Percentiles rank a stretch among this genome's conserved stretches.
Evolutionary conservation across 2,888 invertebrate species (phyloP).

Genomic region (Cheilosia grossa): DNA sequence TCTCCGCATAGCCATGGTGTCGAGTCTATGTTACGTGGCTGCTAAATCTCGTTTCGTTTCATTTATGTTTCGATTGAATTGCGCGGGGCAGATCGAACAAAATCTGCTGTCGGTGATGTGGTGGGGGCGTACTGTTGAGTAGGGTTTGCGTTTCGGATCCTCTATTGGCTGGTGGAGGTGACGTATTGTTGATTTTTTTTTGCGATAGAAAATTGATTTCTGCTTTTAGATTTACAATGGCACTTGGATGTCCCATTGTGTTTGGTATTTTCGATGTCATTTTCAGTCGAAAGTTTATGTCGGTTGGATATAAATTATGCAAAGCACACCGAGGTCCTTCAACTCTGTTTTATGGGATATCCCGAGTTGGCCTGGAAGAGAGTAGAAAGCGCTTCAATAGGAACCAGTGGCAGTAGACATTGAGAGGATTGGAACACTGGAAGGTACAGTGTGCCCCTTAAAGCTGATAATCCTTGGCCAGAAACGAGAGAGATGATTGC

Average conservation of each 20-base stretch:
- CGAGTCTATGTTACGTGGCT: slow-evolving; percentile 49
- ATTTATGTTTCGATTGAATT: slow-evolving; percentile 60
- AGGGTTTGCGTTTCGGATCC: slow-evolving; percentile 11
- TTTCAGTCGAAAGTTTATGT: slow-evolving; percentile 41
- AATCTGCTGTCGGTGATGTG: slow-evolving; percentile 40
- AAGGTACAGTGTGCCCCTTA: neutral
- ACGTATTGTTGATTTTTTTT: slow-evolving; percentile 12
- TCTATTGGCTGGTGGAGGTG: neutral
- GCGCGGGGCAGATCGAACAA: slow-evolving; percentile 51
- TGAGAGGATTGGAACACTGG: slow-evolving; percentile 8
- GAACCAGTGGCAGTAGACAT: neutral
- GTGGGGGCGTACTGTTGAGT: slow-evolving; percentile 13
- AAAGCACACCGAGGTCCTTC: slow-evolving; percentile 3
- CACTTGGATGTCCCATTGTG: slow-evolving; percentile 34
- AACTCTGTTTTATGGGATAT: slow-evolving; percentile 6
- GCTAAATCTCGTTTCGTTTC: slow-evolving; percentile 61
- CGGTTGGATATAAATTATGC: slow-evolving; percentile 44
- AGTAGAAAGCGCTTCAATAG: neutral
- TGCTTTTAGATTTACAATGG: slow-evolving; percentile 52
- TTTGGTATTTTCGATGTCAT: slow-evolving; percentile 32
- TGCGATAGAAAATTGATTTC: slow-evolving; percentile 49
- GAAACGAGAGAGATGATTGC: slow-evolving; percentile 13
- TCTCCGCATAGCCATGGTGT: slow-evolving; percentile 7
- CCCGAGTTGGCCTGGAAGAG: neutral
- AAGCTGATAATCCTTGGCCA: slow-evolving; percentile 7